phyloP scores from a whole-genome alignment of 2,797 vertebrate species.

The Sus cebifrons region DNA sequence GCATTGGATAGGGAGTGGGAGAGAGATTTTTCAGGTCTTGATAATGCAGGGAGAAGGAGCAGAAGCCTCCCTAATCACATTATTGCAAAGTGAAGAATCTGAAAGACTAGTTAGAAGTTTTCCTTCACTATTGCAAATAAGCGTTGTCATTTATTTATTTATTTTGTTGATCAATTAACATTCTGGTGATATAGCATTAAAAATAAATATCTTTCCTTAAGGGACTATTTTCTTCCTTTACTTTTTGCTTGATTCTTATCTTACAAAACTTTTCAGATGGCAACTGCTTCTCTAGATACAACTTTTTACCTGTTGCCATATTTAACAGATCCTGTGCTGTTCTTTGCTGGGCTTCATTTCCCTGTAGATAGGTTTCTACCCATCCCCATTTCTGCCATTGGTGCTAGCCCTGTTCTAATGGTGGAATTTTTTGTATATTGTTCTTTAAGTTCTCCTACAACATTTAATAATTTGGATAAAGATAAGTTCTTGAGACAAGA shows the following conservation, averaged over 20 bases:
- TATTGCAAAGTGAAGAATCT: neutral
- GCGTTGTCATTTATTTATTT: slow-evolving; percentile 20
- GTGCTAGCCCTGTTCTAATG: neutral
- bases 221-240: neutral
- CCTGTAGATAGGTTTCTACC: neutral
- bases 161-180: neutral
- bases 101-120: neutral
- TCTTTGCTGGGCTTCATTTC: neutral
- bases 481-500: slow-evolving; percentile 3
- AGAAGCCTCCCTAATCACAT: neutral
- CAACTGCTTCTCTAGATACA: neutral
- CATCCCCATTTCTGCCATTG: neutral
- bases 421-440: slow-evolving; percentile 10
- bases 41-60: neutral
- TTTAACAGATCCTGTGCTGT: neutral
- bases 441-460: neutral
- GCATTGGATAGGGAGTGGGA: neutral
- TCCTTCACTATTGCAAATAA: slow-evolving; percentile 28
- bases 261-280: neutral
- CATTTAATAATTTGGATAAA: neutral
- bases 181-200: neutral
- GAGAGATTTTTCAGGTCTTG: neutral
- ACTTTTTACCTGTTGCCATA: neutral
- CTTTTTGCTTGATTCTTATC: neutral
- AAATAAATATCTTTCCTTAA: neutral